Percentiles rank a stretch among this genome's conserved stretches.
These are phyloP conservation scores for Zeugodacus cucurbitae DNA, from an alignment of 1,140 invertebrate species.

Conservation along the genomic window DNA sequence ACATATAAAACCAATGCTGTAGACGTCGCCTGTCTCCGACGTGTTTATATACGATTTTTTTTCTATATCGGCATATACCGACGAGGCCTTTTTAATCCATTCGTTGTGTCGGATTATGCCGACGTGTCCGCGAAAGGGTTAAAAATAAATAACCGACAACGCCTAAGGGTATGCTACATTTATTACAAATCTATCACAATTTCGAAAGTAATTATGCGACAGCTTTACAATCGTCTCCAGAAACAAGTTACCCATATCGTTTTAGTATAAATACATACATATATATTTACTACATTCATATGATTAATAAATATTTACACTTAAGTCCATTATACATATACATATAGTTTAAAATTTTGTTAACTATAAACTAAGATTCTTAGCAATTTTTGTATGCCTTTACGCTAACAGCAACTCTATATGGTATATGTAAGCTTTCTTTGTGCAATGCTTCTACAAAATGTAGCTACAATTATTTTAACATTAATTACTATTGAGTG, in stretches of 20 bases:
- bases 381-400: not conserved
- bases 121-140: too few relatives aligned
- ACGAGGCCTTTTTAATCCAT: too few relatives aligned
- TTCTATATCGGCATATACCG: too few relatives aligned
- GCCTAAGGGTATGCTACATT: too few relatives aligned
- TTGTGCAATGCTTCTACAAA: conserved; percentile 8
- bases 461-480: not conserved
- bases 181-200: too few relatives aligned
- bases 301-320: not conserved
- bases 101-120: too few relatives aligned
- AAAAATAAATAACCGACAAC: too few relatives aligned
- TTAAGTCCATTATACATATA: not conserved
- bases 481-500: not conserved
- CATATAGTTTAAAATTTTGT: not conserved
- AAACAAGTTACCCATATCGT: not conserved
- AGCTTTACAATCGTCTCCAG: not conserved
- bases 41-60: too few relatives aligned
- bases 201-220: not conserved
- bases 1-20: too few relatives aligned
- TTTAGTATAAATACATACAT: not conserved
- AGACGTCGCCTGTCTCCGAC: too few relatives aligned
- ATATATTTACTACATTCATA: not conserved
- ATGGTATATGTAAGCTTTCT: not conserved
- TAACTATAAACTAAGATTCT: not conserved
- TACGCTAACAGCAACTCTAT: not conserved